These are phyloP conservation scores for Ctenopoma multispine DNA, from an alignment of 2,797 vertebrate genomes.

Conservation along the genomic window DNA sequence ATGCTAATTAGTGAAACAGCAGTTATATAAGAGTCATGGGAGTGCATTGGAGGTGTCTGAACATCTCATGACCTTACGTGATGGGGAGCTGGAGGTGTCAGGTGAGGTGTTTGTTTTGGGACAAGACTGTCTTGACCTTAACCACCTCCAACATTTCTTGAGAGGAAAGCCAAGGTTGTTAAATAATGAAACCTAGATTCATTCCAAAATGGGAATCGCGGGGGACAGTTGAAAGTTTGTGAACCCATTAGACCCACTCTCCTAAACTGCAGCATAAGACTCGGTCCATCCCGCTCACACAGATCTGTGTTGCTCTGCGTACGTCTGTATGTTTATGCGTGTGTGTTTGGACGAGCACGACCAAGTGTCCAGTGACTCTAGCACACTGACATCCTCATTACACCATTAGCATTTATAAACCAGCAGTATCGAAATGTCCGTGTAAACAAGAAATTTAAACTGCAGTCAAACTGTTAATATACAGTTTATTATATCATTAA, in stretches of 20 bases:
- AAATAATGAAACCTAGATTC: constrained; percentile 11
- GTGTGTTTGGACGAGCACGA: neutral
- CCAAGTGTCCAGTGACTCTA: neutral
- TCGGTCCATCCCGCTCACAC: too few relatives aligned
- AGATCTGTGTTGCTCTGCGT: neutral
- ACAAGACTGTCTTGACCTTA: constrained; percentile 25
- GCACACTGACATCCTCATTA: neutral
- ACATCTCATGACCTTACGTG: constrained; percentile 48
- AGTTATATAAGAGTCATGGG: constrained; percentile 58
- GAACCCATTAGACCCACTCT: too few relatives aligned
- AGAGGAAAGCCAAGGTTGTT: constrained; percentile 18
- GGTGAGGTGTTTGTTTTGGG: constrained; percentile 59
- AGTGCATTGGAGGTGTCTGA: constrained; percentile 23
- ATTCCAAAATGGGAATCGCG: neutral
- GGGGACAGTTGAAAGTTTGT: too few relatives aligned
- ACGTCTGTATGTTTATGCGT: neutral
- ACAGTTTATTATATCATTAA: neutral
- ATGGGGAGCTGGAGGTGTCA: constrained; percentile 43
- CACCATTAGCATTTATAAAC: constrained; percentile 15
- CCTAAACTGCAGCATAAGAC: neutral
- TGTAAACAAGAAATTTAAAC: constrained; percentile 9
- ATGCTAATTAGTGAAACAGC: constrained; percentile 19
- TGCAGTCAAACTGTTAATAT: neutral
- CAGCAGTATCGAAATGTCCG: neutral
- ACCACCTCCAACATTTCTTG: neutral